phyloP scores from a whole-genome alignment of 2,888 invertebrate genomes.

The Cacoxenus indagator region DNA sequence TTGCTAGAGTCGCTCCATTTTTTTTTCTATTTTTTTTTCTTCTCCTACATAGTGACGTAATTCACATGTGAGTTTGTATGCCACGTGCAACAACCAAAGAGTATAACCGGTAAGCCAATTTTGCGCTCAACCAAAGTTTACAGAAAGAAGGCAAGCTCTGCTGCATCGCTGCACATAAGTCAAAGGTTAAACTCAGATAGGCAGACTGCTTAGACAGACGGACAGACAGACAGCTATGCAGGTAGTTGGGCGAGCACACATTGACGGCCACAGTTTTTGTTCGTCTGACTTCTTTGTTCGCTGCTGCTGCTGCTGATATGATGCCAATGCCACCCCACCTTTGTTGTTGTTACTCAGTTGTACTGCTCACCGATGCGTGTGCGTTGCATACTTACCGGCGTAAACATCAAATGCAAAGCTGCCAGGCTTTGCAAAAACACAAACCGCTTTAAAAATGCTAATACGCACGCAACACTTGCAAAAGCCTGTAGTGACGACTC shows the following conservation, averaged over 20 bases:
- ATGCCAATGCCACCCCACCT: not conserved
- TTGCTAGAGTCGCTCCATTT: no score
- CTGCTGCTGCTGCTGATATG: not conserved
- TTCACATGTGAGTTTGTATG: no score
- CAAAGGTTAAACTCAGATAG: not conserved
- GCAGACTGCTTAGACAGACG: not conserved
- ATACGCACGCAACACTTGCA: not conserved
- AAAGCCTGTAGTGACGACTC: not conserved
- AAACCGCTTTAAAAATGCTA: conserved; percentile 11
- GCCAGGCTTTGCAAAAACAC: not conserved
- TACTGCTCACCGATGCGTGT: conserved; percentile 8
- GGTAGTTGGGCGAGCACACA: not conserved
- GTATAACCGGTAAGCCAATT: not conserved
- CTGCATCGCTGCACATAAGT: not conserved
- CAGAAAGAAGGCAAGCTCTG: not conserved
- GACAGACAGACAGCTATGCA: not conserved
- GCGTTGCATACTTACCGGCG: conserved; percentile 18
- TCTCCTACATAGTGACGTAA: no score
- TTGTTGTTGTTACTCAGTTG: not conserved
- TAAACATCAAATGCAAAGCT: not conserved
- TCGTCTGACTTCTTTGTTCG: not conserved
- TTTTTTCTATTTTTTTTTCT: no score
- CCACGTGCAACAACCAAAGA: not conserved
- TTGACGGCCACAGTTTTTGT: not conserved
- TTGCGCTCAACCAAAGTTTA: conserved; percentile 14